phyloP scores from a whole-genome alignment of 2,113 vertebrate species.

The Larimichthys crocea region DNA sequence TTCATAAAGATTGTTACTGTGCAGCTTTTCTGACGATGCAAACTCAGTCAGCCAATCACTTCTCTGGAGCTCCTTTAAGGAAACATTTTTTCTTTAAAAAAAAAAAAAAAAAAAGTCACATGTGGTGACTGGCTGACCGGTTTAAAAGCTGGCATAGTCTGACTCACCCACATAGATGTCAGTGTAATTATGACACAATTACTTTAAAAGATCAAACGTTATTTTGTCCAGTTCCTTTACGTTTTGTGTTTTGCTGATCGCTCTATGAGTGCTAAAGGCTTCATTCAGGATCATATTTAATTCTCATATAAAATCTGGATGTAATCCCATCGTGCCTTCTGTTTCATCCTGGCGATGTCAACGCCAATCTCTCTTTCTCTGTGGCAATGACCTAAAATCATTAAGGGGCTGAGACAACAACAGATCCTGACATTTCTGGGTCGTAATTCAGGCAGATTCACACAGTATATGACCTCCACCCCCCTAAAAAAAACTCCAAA shows the following conservation, averaged over 20 bases:
- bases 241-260: neutral
- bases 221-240: slow-evolving; percentile 8
- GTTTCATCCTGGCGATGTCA: slow-evolving; percentile 20
- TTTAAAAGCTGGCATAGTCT: slow-evolving; percentile 19
- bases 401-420: slow-evolving; percentile 61
- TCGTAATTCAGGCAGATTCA: slow-evolving; percentile 52
- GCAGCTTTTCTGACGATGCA: neutral
- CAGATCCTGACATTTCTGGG: slow-evolving; percentile 73
- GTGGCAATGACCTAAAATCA: slow-evolving; percentile 65
- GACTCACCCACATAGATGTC: slow-evolving; percentile 2
- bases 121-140: neutral
- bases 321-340: slow-evolving; percentile 37
- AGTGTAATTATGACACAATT: slow-evolving; percentile 8
- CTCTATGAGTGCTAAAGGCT: neutral
- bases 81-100: neutral
- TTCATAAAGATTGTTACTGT: neutral
- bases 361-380: slow-evolving; percentile 35
- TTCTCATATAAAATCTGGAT: neutral
- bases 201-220: slow-evolving; percentile 15
- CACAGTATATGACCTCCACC: slow-evolving; percentile 11
- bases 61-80: neutral
- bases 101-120: neutral
- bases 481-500: slow-evolving; percentile 11
- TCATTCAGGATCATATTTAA: neutral
- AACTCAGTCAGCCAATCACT: neutral